A percentile compares a stretch with the other conserved stretches of the same genome.
Evolutionary conservation across 2,113 vertebrate species (phyloP).

Genomic region (Cryptomyrus ogoouensis): DNA sequence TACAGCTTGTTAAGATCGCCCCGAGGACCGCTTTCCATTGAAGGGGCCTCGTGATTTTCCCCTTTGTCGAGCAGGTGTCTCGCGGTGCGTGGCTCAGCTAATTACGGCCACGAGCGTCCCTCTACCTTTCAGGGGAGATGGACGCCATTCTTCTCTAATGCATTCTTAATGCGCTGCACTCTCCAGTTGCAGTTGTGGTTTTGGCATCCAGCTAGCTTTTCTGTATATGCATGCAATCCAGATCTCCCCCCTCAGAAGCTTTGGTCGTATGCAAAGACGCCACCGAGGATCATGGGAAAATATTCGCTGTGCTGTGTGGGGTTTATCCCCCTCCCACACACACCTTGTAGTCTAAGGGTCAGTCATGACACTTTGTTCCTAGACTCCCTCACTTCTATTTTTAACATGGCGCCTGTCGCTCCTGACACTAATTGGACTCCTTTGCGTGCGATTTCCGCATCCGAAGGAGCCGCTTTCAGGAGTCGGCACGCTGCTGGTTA

Average conservation of each 20-base stretch:
- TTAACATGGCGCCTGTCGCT: neutral
- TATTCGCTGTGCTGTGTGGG: neutral
- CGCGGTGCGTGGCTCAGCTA: neutral
- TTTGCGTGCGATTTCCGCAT: neutral
- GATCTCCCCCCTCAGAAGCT: neutral
- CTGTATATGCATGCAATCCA: neutral
- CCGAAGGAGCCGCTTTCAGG: neutral
- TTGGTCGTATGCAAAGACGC: neutral
- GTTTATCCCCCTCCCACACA: neutral
- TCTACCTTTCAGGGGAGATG: neutral
- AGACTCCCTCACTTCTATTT: neutral
- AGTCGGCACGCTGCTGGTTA: no score
- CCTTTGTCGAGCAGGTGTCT: neutral
- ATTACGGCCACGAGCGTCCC: neutral
- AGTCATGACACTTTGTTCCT: neutral
- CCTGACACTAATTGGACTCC: neutral
- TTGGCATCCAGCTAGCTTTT: neutral
- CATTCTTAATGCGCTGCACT: neutral
- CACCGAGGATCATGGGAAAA: neutral
- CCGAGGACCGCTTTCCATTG: neutral
- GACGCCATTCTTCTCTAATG: neutral
- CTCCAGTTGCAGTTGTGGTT: neutral
- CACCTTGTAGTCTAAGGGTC: neutral
- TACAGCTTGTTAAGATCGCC: slow-evolving; percentile 10
- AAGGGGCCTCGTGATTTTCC: neutral